Percentiles rank a stretch among this genome's conserved stretches.
Evolutionary conservation across 2,113 vertebrate species (phyloP).

Genomic region (Gadus chalcogrammus): DNA sequence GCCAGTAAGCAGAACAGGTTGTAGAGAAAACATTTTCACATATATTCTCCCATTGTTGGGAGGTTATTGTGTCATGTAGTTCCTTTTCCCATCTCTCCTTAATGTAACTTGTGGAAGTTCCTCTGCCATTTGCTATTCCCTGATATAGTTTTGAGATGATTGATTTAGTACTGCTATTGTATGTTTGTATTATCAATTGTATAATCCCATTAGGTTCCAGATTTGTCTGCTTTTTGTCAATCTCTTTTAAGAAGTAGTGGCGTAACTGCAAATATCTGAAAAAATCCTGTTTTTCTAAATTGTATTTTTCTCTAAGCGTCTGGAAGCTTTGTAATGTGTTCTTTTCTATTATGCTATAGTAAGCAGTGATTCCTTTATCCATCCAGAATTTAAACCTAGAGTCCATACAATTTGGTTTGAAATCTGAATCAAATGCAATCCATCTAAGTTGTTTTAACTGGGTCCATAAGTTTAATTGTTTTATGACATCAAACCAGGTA

Average conservation of each 20-base stretch:
- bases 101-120: neutral
- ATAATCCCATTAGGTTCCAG: neutral
- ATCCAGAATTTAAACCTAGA: neutral
- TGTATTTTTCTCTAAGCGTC: neutral
- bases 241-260: neutral
- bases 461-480: neutral
- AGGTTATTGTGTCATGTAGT: neutral
- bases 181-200: neutral
- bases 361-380: neutral
- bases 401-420: neutral
- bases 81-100: slow-evolving; percentile 1
- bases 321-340: no score
- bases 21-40: no score
- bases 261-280: neutral
- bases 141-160: neutral
- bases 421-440: neutral
- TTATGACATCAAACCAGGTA: no score
- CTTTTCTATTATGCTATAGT: neutral
- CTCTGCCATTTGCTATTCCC: neutral
- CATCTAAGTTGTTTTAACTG: neutral
- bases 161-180: neutral
- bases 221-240: neutral
- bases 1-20: no score
- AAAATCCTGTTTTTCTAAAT: neutral
- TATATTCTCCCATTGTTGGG: no score